These are phyloP conservation scores for Cheilosia urbana DNA, from an alignment of 2,888 invertebrate species.

Conservation along the genomic window DNA sequence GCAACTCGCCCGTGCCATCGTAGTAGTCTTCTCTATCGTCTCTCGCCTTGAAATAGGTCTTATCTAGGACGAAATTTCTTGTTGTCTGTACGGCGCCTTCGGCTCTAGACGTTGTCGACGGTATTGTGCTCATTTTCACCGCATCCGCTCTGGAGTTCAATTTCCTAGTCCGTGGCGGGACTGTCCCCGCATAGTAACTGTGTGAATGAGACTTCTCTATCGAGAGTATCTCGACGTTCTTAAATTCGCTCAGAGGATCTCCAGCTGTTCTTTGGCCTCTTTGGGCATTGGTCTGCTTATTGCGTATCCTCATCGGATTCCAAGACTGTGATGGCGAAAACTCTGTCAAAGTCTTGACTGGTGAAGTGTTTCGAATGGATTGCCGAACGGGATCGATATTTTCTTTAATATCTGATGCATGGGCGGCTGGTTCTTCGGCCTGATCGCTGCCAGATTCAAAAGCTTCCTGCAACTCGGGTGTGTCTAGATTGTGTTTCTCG, in stretches of 20 bases:
- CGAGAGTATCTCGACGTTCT: conserved; percentile 78
- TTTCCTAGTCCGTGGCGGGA: conserved; percentile 72
- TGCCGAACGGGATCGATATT: conserved; percentile 26
- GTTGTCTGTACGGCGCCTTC: conserved; percentile 78
- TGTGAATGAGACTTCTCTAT: conserved; percentile 83
- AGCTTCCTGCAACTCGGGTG: conserved; percentile 81
- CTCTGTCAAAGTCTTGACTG: conserved; percentile 50
- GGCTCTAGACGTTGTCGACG: conserved; percentile 45
- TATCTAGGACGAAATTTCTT: conserved; percentile 80
- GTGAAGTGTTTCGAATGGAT: conserved; percentile 30
- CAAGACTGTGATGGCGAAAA: conserved; percentile 77
- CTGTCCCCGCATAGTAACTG: conserved; percentile 83
- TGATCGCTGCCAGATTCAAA: conserved; percentile 78
- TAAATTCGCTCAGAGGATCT: conserved; percentile 32
- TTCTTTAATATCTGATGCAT: conserved; percentile 78
- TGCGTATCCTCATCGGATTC: conserved; percentile 80
- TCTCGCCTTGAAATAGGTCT: conserved; percentile 81
- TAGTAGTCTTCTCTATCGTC: conserved; percentile 77
- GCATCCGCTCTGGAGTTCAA: conserved; percentile 63
- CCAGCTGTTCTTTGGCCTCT: conserved; percentile 37
- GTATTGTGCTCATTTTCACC: conserved; percentile 29
- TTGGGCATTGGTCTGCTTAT: conserved; percentile 28
- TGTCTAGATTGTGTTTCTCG: conserved; percentile 80
- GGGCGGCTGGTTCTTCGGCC: conserved; percentile 76
- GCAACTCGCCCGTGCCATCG: conserved; percentile 78